These are phyloP conservation scores for Arrhamphus sclerolepis DNA, from an alignment of 2,797 vertebrate genomes.

Conservation along the genomic window DNA sequence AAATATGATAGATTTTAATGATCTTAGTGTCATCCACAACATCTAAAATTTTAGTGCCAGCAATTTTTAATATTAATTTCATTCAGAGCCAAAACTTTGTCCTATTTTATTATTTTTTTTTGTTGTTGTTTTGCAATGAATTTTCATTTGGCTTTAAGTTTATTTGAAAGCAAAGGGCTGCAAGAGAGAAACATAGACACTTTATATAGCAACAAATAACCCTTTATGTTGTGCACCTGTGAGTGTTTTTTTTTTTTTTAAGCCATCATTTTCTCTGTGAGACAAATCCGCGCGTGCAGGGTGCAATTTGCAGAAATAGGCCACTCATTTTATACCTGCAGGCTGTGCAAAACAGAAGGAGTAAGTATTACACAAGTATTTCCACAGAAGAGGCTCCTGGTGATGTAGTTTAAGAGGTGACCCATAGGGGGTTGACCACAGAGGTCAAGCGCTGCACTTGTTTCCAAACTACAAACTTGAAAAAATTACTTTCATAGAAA, in stretches of 20 bases:
- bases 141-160: too few relatives aligned
- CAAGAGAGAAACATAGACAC: too few relatives aligned
- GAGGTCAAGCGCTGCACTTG: conserved; percentile 46
- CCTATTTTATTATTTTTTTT: too few relatives aligned
- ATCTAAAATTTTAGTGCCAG: too few relatives aligned
- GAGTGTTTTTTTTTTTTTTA: conserved; percentile 10
- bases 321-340: conserved; percentile 59
- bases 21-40: too few relatives aligned
- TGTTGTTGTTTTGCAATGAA: too few relatives aligned
- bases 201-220: too few relatives aligned
- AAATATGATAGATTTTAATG: too few relatives aligned
- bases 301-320: conserved; percentile 69
- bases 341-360: conserved; percentile 26
- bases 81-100: too few relatives aligned
- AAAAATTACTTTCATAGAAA: too few relatives aligned
- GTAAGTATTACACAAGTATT: conserved; percentile 40
- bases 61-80: too few relatives aligned
- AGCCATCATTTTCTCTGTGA: conserved; percentile 28
- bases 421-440: conserved; percentile 14
- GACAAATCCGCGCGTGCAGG: conserved; percentile 56
- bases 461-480: not conserved
- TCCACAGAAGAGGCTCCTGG: conserved; percentile 33
- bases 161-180: too few relatives aligned
- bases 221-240: conserved; percentile 56
- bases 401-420: conserved; percentile 44